Base-by-base conservation (phyloP, 2,797 vertebrate genomes). In the Pterois miles region DNA sequence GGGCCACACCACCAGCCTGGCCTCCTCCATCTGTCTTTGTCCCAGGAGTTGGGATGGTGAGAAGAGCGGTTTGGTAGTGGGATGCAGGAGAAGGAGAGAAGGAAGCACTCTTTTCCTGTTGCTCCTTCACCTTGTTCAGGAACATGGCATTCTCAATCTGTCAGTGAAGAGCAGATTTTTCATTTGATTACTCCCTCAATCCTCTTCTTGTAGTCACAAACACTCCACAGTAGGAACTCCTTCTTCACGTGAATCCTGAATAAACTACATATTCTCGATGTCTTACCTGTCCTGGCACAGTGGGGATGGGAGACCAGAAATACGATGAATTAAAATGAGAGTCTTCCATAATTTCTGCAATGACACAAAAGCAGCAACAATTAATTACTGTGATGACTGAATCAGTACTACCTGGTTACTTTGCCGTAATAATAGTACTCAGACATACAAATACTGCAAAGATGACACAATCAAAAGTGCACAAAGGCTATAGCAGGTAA, bases 291-390 rank as follows among this genome's bases (percentile, higher is more conserved):
- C 97, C 97, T 65, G 96, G 97, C 73, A 99, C 96, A 1, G 97
- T 96, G 74, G 97, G 96, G 81, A 98, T 96, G 14, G 96, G 97
- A 87, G 98, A 97, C 98, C 98, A 99, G 94, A 99, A 99, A 93
- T 99, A 99, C 1, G 97, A 97, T 76, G 98, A 98, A 94, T 98
- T 99, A 93, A 99, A 99, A 93, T 98, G 98, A 94, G 98, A 98
- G 94, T 99, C 98, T 95, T 99, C 98, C 98, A 99, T 99, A 95
- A 96, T 93, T 92, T 93, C 95, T 96, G 88, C 36, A 88, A 90
- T 1, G 14, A 87, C 64, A 86, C 62, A 85, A 75, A 72, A 54
- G 58, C 7, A 63, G 3, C 10, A 68, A 57, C 1, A 54, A 10
- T 58, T 1, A 50, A 65, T 71, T 27, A 40, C 2, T 46, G 38